Evolutionary conservation across 1,140 invertebrate species (phyloP).

Genomic region (Sarcophaga bullata): DNA sequence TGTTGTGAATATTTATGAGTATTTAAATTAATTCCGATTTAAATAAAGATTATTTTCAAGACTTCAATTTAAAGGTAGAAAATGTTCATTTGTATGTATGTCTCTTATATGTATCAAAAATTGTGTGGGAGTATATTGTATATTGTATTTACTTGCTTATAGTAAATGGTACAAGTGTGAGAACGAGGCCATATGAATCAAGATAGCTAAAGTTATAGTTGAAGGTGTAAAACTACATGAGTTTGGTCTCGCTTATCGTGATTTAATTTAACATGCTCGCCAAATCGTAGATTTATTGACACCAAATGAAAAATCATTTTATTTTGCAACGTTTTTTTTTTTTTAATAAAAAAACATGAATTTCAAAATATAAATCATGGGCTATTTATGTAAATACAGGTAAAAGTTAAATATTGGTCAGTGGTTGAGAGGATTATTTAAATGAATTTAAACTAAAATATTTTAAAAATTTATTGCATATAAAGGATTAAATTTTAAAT

Average conservation of each 20-base stretch:
- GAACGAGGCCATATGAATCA: not conserved
- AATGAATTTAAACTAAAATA: too few relatives aligned
- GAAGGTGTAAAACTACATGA: not conserved
- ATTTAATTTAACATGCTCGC: not conserved
- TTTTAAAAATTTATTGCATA: too few relatives aligned
- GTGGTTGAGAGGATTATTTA: too few relatives aligned
- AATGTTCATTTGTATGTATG: too few relatives aligned
- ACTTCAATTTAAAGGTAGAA: not conserved
- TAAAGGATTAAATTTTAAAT: too few relatives aligned
- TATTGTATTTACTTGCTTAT: too few relatives aligned
- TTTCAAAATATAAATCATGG: too few relatives aligned
- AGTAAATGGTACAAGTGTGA: not conserved
- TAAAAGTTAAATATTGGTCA: too few relatives aligned
- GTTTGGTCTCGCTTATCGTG: not conserved
- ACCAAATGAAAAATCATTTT: not conserved
- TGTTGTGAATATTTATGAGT: slow-evolving; percentile 5
- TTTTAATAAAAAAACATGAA: not conserved
- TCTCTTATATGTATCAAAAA: too few relatives aligned
- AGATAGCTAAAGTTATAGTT: not conserved
- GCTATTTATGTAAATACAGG: too few relatives aligned
- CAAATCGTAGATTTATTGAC: not conserved
- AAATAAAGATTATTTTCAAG: not conserved
- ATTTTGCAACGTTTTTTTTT: not conserved
- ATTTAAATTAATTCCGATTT: slow-evolving; percentile 12
- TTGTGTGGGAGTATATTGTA: not conserved